A percentile compares a stretch with the other conserved stretches of the same genome.
Evolutionary conservation across 2,113 vertebrate species (phyloP).

Genomic region (Dolichallabes microphthalmus): DNA sequence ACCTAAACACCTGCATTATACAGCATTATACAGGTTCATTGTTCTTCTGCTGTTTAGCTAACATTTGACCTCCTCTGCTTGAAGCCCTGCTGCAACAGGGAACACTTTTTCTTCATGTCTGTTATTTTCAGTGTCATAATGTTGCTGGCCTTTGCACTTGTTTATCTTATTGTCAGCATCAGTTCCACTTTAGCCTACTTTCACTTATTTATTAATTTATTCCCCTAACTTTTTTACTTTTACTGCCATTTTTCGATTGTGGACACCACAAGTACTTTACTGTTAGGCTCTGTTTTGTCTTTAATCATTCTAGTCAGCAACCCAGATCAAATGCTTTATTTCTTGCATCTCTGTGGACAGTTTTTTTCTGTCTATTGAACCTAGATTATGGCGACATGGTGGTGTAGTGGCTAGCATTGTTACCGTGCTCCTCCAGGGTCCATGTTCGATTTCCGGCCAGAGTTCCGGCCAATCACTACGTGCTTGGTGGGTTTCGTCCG

Average conservation of each 20-base stretch:
- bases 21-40: conserved; percentile 3
- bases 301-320: not conserved
- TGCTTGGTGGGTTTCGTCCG: too few species aligned
- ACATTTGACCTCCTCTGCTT: not conserved
- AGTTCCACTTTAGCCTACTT: not conserved
- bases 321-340: not conserved
- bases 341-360: not conserved
- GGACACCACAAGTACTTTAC: not conserved
- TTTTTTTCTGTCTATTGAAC: not conserved
- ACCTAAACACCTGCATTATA: not conserved
- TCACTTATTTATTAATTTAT: conserved; percentile 16
- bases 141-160: conserved; percentile 11
- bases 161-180: conserved; percentile 36
- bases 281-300: not conserved
- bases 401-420: too few species aligned
- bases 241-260: not conserved
- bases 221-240: not conserved
- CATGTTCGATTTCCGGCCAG: too few species aligned
- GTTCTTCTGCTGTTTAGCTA: not conserved
- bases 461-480: too few species aligned
- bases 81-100: not conserved
- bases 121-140: conserved; percentile 17
- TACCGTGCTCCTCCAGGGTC: too few species aligned
- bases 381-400: not conserved
- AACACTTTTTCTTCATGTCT: not conserved